Evolutionary conservation across 1,140 invertebrate species (phyloP).

Genomic region (Lucilia sericata): DNA sequence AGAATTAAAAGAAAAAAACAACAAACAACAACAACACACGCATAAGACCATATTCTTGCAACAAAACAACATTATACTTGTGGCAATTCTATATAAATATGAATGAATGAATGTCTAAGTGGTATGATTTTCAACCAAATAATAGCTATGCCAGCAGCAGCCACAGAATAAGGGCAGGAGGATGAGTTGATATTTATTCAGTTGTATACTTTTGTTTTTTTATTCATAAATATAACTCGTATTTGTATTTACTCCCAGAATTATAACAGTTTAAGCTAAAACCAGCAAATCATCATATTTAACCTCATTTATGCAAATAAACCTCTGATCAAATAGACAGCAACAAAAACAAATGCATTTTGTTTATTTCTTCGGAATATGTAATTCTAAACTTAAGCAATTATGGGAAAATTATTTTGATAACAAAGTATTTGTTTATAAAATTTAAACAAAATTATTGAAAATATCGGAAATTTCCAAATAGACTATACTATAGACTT

Average conservation of each 20-base stretch:
- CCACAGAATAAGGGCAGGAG: neutral
- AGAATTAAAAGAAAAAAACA: neutral
- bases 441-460: too few relatives aligned
- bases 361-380: too few relatives aligned
- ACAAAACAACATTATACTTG: neutral
- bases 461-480: too few relatives aligned
- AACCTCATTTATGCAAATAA: conserved; percentile 5
- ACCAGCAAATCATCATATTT: neutral
- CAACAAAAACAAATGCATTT: too few relatives aligned
- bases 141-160: neutral
- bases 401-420: too few relatives aligned
- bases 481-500: too few relatives aligned
- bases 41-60: too few relatives aligned
- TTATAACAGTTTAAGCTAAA: conserved; percentile 32
- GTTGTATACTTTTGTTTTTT: neutral
- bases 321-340: neutral
- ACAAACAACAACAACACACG: neutral
- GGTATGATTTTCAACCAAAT: neutral
- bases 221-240: neutral
- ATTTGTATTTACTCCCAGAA: conserved; percentile 24
- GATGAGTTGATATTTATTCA: neutral
- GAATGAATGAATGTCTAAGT: neutral
- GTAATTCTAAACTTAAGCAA: too few relatives aligned
- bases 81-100: neutral
- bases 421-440: too few relatives aligned